These are phyloP conservation scores for Abscondita cerata DNA, from an alignment of 2,888 invertebrate genomes.

Conservation along the genomic window DNA sequence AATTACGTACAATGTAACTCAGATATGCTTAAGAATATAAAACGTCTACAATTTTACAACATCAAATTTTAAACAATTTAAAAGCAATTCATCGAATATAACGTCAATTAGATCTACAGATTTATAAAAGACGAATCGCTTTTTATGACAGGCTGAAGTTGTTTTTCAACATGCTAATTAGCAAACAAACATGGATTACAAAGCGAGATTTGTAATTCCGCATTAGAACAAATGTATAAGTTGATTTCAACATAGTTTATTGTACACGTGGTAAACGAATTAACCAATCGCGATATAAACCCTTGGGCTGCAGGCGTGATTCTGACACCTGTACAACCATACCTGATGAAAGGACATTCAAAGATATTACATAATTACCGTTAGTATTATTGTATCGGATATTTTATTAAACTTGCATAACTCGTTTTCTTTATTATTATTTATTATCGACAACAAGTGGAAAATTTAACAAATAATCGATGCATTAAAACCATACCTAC, in stretches of 20 bases:
- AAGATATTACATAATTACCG: constrained; percentile 25
- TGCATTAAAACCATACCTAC: too few species aligned
- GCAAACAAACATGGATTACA: constrained; percentile 27
- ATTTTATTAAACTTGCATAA: constrained; percentile 8
- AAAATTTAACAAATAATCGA: too few species aligned
- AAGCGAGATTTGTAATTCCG: constrained; percentile 27
- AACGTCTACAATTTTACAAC: constrained; percentile 15
- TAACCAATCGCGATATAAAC: constrained; percentile 41
- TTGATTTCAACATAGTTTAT: constrained; percentile 35
- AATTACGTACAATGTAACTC: too few species aligned
- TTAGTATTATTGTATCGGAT: constrained; percentile 9
- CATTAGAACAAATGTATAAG: constrained; percentile 26
- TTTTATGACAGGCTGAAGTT: constrained; percentile 29
- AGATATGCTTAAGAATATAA: not conserved
- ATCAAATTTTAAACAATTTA: constrained; percentile 18
- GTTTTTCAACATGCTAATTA: constrained; percentile 30
- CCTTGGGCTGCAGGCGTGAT: constrained; percentile 46
- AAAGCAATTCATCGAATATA: constrained; percentile 23
- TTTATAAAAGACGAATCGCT: constrained; percentile 23
- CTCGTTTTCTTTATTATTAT: not conserved
- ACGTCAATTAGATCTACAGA: constrained; percentile 29
- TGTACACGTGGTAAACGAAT: constrained; percentile 39
- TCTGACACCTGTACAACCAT: constrained; percentile 34
- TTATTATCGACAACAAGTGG: not conserved
- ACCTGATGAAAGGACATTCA: constrained; percentile 29